Evolutionary conservation across 2,113 vertebrate species (phyloP).

Genomic region (Natator depressus): DNA sequence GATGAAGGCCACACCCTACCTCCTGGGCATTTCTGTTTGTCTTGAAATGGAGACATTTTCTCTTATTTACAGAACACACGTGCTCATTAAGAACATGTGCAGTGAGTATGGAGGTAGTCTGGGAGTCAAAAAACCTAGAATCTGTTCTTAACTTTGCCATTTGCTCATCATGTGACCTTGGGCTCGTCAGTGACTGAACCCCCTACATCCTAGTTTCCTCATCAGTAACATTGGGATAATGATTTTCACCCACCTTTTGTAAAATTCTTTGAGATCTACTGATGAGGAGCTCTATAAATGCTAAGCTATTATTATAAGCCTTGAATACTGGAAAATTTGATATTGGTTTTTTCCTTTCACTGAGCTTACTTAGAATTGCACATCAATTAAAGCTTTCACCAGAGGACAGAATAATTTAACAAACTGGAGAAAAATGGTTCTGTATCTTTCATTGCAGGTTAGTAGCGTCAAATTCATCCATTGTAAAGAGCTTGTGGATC

Average conservation of each 20-base stretch:
- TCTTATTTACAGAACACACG: background rate
- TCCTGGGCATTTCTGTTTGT: background rate
- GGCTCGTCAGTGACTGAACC: background rate
- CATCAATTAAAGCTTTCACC: background rate
- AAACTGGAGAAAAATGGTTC: background rate
- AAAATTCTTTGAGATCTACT: background rate
- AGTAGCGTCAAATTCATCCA: constrained; percentile 71
- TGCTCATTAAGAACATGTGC: background rate
- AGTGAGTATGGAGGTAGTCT: background rate
- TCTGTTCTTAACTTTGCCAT: background rate
- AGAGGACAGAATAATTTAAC: background rate
- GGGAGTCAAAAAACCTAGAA: background rate
- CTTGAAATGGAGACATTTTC: background rate
- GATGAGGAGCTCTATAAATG: background rate
- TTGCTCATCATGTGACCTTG: background rate
- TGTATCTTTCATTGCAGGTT: constrained; percentile 57
- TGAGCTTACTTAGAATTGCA: background rate
- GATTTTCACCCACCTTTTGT: background rate
- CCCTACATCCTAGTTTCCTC: background rate
- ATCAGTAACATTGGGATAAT: background rate
- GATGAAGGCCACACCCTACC: background rate
- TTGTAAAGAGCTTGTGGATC: constrained; percentile 81
- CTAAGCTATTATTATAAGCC: background rate
- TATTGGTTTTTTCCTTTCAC: background rate
- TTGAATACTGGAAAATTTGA: background rate